Evolutionary conservation across 2,888 invertebrate species (phyloP), one percentile per base, ranked within the genome.

Genomic region (Selenia dentaria): DNA sequence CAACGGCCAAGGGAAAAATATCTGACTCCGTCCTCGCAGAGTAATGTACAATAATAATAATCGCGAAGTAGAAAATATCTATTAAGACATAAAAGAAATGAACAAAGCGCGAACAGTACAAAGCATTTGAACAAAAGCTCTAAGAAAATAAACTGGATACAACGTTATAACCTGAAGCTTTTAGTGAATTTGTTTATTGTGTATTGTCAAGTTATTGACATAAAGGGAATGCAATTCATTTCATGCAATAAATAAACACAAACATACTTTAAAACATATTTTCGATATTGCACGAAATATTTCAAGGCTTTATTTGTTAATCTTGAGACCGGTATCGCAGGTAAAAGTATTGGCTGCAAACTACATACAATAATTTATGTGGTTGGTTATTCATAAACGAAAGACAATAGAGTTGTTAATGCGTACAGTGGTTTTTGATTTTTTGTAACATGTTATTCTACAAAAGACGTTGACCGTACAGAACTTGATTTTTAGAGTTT

Each of bases 61-160:
- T 69, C 62, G 57, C 54, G 59, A 63, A 52, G 50, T 50, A 53
- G 63, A 62, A 58, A 63, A 69, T 67, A 67, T 62, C 58, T 64
- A 60, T 58, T 62, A 55, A 55, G 60, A 65, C 64, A 65, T 64
- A 58, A 74, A 74, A 72, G 66, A 66, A 70, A 52, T 46, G 64
- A 64, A 76, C 74, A 79, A 78, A 69, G 68, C 63, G 32, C 52
- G 39, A 35, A 37, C 54, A 50, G 54, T 58, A 74, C 69, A 74
- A 75, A 72, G 64, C 62, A 57, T 61, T 59, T 57, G 63, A 74
- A 75, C 72, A 76, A 76, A 68, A 58, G 67, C 64, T 57, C 42
- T 53, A 64, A 70, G 66, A 71, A 72, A 67, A 59, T 64, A 66
- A 52, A 62, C 56, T 55, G 13, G 47, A 52, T 22, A 22, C 59